A percentile compares a stretch with the other conserved stretches of the same genome.
Evolutionary conservation across 2,888 invertebrate species (phyloP).

Genomic region (Heterodera filipjevi): DNA sequence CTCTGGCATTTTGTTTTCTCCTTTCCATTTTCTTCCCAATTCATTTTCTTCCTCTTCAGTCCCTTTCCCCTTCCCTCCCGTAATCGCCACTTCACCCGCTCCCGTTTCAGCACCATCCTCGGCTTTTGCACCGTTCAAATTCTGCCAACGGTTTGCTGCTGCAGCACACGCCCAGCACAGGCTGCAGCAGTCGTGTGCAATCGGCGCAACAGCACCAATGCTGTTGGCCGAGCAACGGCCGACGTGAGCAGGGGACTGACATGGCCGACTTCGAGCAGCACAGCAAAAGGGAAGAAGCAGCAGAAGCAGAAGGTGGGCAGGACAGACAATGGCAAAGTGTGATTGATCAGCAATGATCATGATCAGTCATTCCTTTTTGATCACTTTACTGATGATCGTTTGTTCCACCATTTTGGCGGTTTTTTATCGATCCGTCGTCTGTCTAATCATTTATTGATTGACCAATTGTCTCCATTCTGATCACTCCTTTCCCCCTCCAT

Average conservation of each 20-base stretch:
- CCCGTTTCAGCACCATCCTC: neutral
- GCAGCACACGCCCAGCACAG: conserved; percentile 20
- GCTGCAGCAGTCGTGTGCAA: conserved; percentile 10
- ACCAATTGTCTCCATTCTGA: neutral
- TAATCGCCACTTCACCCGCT: neutral
- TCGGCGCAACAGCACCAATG: conserved; percentile 1
- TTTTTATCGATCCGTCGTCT: neutral
- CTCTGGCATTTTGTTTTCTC: too few relatives aligned
- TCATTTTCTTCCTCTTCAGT: too few relatives aligned
- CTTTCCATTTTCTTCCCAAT: neutral
- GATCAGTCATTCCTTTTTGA: too few relatives aligned
- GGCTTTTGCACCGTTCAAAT: neutral
- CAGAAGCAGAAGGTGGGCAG: neutral
- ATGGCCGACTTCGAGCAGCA: conserved; percentile 6
- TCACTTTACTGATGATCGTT: neutral
- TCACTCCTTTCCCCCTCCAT: neutral
- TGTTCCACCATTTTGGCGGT: neutral
- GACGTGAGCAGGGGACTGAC: conserved; percentile 9
- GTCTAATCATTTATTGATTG: neutral
- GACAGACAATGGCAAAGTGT: neutral
- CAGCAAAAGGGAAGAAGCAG: neutral
- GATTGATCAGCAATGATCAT: neutral
- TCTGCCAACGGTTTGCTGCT: conserved; percentile 13
- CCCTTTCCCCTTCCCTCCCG: neutral
- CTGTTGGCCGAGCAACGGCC: conserved; percentile 4